phyloP scores from a whole-genome alignment of 2,888 invertebrate species.

The Eupelmus urozonus region DNA sequence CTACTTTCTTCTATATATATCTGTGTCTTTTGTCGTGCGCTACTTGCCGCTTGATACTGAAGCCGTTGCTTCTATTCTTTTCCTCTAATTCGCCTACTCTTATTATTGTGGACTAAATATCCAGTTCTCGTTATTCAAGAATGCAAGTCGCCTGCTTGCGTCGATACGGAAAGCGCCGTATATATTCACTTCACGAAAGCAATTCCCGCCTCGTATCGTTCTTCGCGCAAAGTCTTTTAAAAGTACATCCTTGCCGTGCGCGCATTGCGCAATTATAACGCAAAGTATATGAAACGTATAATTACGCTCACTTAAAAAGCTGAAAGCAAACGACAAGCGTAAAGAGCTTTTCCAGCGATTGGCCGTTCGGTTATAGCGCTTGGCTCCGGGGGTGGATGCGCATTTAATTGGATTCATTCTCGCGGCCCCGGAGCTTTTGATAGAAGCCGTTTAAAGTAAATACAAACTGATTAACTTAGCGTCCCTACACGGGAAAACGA shows the following conservation, averaged over 20 bases:
- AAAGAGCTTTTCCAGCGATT: too few species aligned
- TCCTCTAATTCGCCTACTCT: neutral
- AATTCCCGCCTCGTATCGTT: too few species aligned
- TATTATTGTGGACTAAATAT: neutral
- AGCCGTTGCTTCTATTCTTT: neutral
- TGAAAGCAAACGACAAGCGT: too few species aligned
- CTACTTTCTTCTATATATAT: neutral
- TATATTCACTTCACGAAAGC: too few species aligned
- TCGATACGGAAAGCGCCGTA: too few species aligned
- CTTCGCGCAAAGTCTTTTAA: too few species aligned
- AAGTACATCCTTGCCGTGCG: neutral
- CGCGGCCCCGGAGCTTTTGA: conserved; percentile 10
- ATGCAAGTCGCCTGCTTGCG: neutral
- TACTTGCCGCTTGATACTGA: too few species aligned
- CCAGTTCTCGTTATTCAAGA: neutral
- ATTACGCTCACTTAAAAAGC: too few species aligned
- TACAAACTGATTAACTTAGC: conserved; percentile 20
- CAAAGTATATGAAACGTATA: too few species aligned
- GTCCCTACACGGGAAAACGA: conserved; percentile 6
- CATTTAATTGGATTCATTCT: conserved; percentile 38
- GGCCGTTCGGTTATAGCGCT: too few species aligned
- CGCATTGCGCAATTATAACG: neutral
- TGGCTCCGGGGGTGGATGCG: too few species aligned
- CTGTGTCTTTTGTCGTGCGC: neutral
- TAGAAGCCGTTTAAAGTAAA: conserved; percentile 24